Evolutionary conservation across 2,888 invertebrate genomes (phyloP).

Genomic region (Chrysotoxum bicinctum): DNA sequence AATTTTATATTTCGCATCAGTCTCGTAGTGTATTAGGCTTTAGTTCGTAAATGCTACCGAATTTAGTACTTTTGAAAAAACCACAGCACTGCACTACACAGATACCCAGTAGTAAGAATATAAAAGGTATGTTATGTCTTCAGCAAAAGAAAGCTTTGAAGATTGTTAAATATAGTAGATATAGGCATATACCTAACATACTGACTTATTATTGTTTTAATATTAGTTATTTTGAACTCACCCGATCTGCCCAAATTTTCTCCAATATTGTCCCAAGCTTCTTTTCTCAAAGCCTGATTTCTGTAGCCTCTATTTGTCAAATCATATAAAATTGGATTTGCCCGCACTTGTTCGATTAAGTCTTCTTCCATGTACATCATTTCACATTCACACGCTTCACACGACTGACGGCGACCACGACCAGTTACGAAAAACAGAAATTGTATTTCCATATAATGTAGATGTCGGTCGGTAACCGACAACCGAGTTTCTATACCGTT

Average conservation of each 20-base stretch:
- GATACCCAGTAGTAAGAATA: no score
- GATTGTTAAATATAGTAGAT: no score
- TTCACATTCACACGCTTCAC: conserved; percentile 30
- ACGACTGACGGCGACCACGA: conserved; percentile 22
- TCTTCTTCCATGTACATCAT: neutral
- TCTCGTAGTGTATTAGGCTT: no score
- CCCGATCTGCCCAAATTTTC: neutral
- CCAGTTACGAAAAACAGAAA: neutral
- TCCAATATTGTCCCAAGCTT: neutral
- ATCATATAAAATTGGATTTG: neutral
- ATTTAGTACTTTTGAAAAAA: no score
- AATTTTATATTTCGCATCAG: no score
- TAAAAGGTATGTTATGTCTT: no score
- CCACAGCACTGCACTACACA: no score
- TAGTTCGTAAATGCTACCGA: no score
- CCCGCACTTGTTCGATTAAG: neutral
- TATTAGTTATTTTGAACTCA: neutral
- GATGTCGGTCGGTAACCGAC: neutral
- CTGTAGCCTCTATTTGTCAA: neutral
- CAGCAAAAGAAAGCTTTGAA: no score
- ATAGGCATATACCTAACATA: no score
- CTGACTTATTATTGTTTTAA: neutral
- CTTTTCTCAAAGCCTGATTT: neutral
- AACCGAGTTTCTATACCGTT: no score
- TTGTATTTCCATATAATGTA: neutral